A percentile compares a stretch with the other conserved stretches of the same genome.
phyloP scores from a whole-genome alignment of 1,140 invertebrate genomes.

The Stegodyphus dumicola region DNA sequence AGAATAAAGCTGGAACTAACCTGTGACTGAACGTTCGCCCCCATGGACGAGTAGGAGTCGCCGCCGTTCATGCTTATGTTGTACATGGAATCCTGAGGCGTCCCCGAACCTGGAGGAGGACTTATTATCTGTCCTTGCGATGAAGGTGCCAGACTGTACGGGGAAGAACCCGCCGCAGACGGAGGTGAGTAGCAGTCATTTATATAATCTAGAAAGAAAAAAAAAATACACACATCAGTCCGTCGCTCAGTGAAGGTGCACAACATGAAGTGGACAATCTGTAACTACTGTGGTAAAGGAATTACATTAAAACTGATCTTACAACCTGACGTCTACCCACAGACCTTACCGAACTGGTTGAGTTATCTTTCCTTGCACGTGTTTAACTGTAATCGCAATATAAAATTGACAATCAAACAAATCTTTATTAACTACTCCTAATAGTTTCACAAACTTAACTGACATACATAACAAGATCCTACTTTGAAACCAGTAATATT shows the following conservation, averaged over 20 bases:
- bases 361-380: no score
- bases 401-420: no score
- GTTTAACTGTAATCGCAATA: no score
- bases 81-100: constrained; percentile 87
- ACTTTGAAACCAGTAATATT: no score
- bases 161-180: constrained; percentile 80
- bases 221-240: not conserved
- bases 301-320: no score
- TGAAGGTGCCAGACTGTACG: constrained; percentile 87
- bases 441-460: no score
- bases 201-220: constrained; percentile 45
- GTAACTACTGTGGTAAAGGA: no score
- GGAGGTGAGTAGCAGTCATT: constrained; percentile 58
- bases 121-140: constrained; percentile 92
- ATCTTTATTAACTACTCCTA: not conserved
- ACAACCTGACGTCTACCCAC: no score
- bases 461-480: no score
- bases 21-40: constrained; percentile 65
- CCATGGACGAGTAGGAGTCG: constrained; percentile 69
- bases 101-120: constrained; percentile 77
- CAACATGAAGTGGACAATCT: no score
- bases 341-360: no score
- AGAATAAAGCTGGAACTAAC: constrained; percentile 53
- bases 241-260: no score
- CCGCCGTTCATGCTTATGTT: constrained; percentile 86